phyloP scores from a whole-genome alignment of 2,113 vertebrate genomes.

The Eolophus roseicapilla region DNA sequence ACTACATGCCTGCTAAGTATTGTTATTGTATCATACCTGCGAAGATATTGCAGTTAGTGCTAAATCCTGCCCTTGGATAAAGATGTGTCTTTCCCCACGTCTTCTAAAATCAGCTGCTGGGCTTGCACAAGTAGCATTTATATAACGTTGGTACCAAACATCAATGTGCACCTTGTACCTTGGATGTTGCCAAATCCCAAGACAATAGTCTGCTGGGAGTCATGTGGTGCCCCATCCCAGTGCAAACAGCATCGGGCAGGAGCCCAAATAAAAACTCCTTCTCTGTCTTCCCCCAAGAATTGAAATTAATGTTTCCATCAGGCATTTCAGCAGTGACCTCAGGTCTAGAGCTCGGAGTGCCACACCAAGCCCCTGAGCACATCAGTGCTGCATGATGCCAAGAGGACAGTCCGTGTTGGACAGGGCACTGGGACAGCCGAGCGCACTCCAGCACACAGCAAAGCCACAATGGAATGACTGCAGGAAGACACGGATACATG shows the following conservation, averaged over 20 bases:
- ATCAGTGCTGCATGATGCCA: rapidly evolving
- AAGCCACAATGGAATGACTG: background rate
- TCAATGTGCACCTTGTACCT: background rate
- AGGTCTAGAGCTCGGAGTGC: background rate
- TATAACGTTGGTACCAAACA: constrained; percentile 18
- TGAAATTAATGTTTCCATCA: background rate
- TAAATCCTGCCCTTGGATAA: constrained; percentile 41
- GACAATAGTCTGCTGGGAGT: background rate
- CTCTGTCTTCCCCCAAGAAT: background rate
- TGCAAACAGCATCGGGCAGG: background rate
- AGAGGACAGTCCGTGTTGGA: rapidly evolving
- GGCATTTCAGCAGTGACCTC: background rate
- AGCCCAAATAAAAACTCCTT: background rate
- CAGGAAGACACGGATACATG: background rate
- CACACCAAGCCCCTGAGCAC: background rate
- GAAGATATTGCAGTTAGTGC: constrained; percentile 14
- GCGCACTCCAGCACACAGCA: background rate
- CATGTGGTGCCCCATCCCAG: background rate
- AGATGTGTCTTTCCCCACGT: background rate
- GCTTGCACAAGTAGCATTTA: constrained; percentile 24
- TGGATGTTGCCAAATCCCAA: constrained; percentile 4
- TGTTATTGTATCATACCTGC: constrained; percentile 45
- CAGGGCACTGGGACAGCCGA: background rate
- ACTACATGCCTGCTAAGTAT: constrained; percentile 51
- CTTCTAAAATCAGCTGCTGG: constrained; percentile 32